phyloP scores from a whole-genome alignment of 2,113 vertebrate genomes.

The Illadopsis cleaveri region DNA sequence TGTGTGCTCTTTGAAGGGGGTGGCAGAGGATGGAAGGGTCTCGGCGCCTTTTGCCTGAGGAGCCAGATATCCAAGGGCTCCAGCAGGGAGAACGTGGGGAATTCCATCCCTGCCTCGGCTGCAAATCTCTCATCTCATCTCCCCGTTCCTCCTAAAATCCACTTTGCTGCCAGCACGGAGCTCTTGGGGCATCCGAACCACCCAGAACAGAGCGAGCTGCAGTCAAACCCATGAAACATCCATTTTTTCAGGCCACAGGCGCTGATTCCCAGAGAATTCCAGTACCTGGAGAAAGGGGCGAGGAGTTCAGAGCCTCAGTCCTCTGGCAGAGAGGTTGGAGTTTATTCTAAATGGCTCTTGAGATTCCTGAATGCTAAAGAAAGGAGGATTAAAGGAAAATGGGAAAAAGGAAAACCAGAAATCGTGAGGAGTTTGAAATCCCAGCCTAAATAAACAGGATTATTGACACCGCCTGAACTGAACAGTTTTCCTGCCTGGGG shows the following conservation, averaged over 20 bases:
- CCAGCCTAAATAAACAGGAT: background rate
- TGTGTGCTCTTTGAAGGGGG: background rate
- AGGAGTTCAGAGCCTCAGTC: background rate
- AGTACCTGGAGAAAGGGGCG: background rate
- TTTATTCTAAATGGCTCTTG: background rate
- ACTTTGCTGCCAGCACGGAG: accelerated
- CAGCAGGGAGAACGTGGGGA: accelerated
- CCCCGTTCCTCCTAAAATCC: background rate
- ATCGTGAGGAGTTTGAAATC: background rate
- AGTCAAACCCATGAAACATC: accelerated
- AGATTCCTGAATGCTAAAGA: background rate
- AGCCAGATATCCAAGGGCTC: background rate
- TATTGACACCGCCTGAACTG: background rate
- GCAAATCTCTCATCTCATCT: background rate
- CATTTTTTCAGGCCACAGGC: accelerated
- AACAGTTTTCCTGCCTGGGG: background rate
- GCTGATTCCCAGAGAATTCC: background rate
- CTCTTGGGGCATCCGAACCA: accelerated
- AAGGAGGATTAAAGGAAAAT: background rate
- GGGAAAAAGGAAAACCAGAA: accelerated
- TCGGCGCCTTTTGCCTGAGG: background rate
- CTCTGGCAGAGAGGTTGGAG: background rate
- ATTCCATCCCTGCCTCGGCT: background rate
- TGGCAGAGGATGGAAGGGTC: background rate
- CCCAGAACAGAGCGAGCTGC: accelerated